phyloP scores from a whole-genome alignment of 2,797 vertebrate genomes.

The Rhyacichthys aspro region DNA sequence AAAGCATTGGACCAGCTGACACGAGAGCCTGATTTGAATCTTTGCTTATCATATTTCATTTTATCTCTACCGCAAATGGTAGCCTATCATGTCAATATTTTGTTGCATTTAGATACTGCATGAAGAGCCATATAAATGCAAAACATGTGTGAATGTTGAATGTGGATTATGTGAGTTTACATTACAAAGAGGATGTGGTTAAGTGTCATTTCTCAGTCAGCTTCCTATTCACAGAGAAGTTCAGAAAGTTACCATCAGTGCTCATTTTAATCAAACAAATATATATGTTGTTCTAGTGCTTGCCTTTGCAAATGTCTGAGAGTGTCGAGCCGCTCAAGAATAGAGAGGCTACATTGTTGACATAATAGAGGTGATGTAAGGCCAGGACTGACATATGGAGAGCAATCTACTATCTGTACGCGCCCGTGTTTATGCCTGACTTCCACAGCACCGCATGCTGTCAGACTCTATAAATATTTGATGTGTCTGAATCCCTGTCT shows the following conservation, averaged over 20 bases:
- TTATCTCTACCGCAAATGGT: too few species aligned
- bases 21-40: too few species aligned
- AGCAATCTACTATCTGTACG: slow-evolving; percentile 21
- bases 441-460: slow-evolving; percentile 43
- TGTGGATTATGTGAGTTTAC: too few species aligned
- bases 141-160: too few species aligned
- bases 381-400: slow-evolving; percentile 27
- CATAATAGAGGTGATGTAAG: slow-evolving; percentile 24
- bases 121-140: too few species aligned
- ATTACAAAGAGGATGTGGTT: slow-evolving; percentile 41
- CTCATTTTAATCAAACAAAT: not conserved
- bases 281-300: not conserved
- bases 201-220: slow-evolving; percentile 29
- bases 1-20: too few species aligned
- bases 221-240: not conserved
- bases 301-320: slow-evolving; percentile 6
- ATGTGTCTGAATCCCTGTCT: slow-evolving; percentile 38
- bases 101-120: too few species aligned
- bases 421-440: slow-evolving; percentile 25
- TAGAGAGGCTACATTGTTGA: slow-evolving; percentile 17
- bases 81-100: too few species aligned
- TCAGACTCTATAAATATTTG: slow-evolving; percentile 59
- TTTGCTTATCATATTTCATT: too few species aligned
- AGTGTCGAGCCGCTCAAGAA: not conserved
- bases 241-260: not conserved